Conservation (phyloP, 2,113 vertebrate species). For the Ciconia maguari region DNA sequence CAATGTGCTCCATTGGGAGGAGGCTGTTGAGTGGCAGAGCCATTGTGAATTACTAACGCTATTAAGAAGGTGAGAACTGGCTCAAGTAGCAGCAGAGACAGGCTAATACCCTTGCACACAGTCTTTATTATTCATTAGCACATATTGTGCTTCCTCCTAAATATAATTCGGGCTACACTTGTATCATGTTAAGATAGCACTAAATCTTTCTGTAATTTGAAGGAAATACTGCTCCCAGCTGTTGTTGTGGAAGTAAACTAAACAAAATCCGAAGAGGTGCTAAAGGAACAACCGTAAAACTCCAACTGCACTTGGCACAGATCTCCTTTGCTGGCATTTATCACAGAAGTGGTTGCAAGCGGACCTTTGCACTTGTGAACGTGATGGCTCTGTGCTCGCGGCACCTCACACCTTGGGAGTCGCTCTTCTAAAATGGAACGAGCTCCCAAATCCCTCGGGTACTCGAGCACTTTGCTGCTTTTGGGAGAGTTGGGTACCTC, state of each 20-base stretch:
- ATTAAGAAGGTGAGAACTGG: slow-evolving; percentile 43
- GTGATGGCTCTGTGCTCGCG: background rate
- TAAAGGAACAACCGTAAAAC: slow-evolving; percentile 30
- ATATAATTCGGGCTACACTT: slow-evolving; percentile 58
- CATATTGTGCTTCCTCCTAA: slow-evolving; percentile 55
- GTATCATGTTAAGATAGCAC: slow-evolving; percentile 46
- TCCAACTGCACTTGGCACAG: background rate
- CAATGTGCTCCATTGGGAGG: background rate
- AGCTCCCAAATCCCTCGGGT: background rate
- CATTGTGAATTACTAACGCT: background rate
- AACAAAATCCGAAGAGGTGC: slow-evolving; percentile 31
- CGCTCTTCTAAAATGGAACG: background rate
- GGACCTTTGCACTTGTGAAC: background rate
- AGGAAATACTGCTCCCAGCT: slow-evolving; percentile 65
- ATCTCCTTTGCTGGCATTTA: background rate
- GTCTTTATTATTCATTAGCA: slow-evolving; percentile 68
- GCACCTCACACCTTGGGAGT: background rate
- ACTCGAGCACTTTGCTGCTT: background rate
- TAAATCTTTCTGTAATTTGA: slow-evolving; percentile 67
- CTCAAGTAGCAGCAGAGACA: background rate
- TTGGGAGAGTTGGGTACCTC: background rate
- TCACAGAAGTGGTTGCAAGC: background rate
- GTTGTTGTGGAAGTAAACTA: slow-evolving; percentile 41
- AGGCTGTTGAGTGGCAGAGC: background rate
- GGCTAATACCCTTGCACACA: slow-evolving; percentile 13